Evolutionary conservation across 2,888 invertebrate genomes (phyloP).

Genomic region (Noctua comes): DNA sequence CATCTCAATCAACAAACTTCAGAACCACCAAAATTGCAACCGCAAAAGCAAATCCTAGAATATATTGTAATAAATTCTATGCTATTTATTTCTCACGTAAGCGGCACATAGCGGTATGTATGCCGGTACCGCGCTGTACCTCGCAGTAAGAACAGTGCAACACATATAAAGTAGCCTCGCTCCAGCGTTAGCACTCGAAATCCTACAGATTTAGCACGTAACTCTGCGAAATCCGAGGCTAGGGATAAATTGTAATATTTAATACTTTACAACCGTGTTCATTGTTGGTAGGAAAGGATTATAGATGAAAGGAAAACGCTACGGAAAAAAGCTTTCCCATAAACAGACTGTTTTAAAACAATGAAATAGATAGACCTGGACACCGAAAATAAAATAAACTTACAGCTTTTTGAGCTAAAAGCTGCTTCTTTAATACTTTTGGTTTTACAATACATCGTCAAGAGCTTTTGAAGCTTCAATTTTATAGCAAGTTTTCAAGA

Average conservation of each 20-base stretch:
- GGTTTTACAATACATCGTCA: background rate
- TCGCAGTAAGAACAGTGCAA: constrained; percentile 80
- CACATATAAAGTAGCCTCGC: constrained; percentile 81
- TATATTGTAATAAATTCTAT: constrained; percentile 41
- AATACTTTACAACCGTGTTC: constrained; percentile 18
- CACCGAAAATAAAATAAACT: background rate
- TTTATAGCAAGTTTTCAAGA: background rate
- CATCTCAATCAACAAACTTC: background rate
- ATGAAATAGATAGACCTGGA: background rate
- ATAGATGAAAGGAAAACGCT: background rate
- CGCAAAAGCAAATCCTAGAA: constrained; percentile 12
- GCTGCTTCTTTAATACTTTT: background rate
- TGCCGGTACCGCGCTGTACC: constrained; percentile 64
- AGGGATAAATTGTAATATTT: constrained; percentile 37
- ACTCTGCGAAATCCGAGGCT: constrained; percentile 58
- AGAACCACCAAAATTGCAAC: constrained; percentile 18
- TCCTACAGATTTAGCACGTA: constrained; percentile 79
- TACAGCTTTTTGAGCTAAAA: background rate
- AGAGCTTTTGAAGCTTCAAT: background rate
- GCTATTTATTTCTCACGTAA: constrained; percentile 49
- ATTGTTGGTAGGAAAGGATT: constrained; percentile 5
- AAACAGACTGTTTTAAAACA: background rate
- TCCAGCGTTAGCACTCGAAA: constrained; percentile 81
- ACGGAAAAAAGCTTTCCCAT: background rate
- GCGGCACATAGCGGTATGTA: constrained; percentile 45